phyloP scores from a whole-genome alignment of 2,797 vertebrate genomes.

The Knipowitschia caucasica region DNA sequence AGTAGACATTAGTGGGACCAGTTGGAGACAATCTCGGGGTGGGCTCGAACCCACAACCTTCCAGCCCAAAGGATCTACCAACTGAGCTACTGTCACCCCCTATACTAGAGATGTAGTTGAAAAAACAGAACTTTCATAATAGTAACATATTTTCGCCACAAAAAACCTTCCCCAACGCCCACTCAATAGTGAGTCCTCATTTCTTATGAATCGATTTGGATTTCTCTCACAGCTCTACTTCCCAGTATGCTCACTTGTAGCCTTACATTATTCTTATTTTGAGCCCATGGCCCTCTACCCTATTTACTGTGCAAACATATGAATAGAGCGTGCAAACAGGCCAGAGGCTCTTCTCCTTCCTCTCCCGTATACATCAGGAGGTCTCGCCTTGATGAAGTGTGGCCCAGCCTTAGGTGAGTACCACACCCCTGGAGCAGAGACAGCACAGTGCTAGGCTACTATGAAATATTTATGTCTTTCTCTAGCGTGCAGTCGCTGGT shows the following conservation, averaged over 20 bases:
- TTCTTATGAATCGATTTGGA: neutral
- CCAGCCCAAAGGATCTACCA: too few species aligned
- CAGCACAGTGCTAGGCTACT: constrained; percentile 30
- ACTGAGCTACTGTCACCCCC: too few species aligned
- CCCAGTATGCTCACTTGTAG: neutral
- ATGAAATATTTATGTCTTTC: constrained; percentile 72
- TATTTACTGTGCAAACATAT: constrained; percentile 3
- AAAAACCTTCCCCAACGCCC: too few species aligned
- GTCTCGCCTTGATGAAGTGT: constrained; percentile 10
- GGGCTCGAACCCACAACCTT: too few species aligned
- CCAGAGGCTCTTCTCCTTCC: neutral
- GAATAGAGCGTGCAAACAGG: neutral
- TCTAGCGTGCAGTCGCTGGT: constrained; percentile 51
- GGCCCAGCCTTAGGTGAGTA: constrained; percentile 18
- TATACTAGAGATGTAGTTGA: too few species aligned
- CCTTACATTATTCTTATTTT: neutral
- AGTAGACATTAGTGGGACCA: too few species aligned
- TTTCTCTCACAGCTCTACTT: neutral
- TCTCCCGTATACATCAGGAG: neutral
- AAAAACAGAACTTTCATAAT: too few species aligned
- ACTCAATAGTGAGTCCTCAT: too few species aligned
- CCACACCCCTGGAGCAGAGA: constrained; percentile 32
- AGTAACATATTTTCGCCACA: too few species aligned
- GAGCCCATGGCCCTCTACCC: neutral
- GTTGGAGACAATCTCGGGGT: too few species aligned